Conservation (phyloP, 2,888 invertebrate species). For the Trichopria drosophilae region DNA sequence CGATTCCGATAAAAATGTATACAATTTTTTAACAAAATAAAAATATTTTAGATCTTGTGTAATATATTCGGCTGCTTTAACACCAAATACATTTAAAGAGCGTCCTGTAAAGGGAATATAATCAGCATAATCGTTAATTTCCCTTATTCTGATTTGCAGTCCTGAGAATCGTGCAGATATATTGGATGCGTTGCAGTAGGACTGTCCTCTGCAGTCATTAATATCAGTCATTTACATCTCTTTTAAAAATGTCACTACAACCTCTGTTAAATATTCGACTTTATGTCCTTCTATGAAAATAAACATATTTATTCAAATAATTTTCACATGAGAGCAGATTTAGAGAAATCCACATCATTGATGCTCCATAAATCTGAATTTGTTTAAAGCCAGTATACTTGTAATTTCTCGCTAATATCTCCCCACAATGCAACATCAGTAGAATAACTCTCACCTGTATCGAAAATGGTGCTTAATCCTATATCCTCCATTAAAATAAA, state of each 20-base stretch:
- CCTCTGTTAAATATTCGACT: conserved; percentile 42
- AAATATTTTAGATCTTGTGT: conserved; percentile 40
- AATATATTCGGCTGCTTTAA: conserved; percentile 35
- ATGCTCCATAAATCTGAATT: too few species aligned
- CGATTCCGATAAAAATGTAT: conserved; percentile 38
- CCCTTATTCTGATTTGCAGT: conserved; percentile 41
- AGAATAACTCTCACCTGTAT: too few species aligned
- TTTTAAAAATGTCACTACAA: conserved; percentile 37
- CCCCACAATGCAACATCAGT: background rate
- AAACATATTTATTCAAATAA: conserved; percentile 34
- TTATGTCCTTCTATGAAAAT: conserved; percentile 42
- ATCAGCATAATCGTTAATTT: conserved; percentile 37
- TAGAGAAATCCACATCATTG: too few species aligned
- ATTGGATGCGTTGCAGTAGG: conserved; percentile 42
- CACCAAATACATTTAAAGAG: conserved; percentile 42
- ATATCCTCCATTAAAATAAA: too few species aligned
- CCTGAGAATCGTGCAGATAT: conserved; percentile 39
- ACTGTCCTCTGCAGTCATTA: conserved; percentile 40
- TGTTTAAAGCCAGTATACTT: too few species aligned
- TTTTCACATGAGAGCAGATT: too few species aligned
- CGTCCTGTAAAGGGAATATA: conserved; percentile 40
- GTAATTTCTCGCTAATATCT: background rate
- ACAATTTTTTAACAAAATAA: conserved; percentile 39
- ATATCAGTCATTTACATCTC: conserved; percentile 21
- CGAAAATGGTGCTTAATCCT: too few species aligned